Evolutionary conservation across 1,140 invertebrate genomes (phyloP), one percentile per base, ranked within the genome.

Genomic region (Probaryconus sp.): DNA sequence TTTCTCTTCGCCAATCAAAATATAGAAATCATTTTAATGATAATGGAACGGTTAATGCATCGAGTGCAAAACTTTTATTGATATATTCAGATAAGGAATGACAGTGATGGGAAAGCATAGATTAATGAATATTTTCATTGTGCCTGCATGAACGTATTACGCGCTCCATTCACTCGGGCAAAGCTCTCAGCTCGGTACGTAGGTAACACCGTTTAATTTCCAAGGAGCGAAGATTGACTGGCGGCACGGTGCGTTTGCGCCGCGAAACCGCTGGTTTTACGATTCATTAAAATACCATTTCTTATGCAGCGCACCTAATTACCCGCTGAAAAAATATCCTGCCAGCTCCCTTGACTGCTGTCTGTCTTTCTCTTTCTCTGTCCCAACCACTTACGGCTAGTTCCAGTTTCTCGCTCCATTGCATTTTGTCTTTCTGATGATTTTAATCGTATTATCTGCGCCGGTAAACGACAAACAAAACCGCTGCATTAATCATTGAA

Each of bases 261-360:
- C 74, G 69, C 76, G 75, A 79, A 79, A 73, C 77, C 76, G 55
- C 55, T 56, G 74, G 64, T 75, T 82, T 82, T 82, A 81, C 79
- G 82, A 81, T 80, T 83, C 82, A 82, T 81, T 83, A 82, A 82
- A 83, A 83, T 82, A 78, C 82, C 82, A 81, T 80, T 82, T 83
- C 80, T 83, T 83, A 82, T 84, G 80, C 81, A 83, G 79, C 79
- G 72, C 78, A 77, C 77, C 78, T 84, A 84, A 83, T 84, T 82
- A 83, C 72, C 47, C 67, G 16, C 33, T 64, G 68, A 81, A 81
- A 79, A 80, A 83, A 79, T 79, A 77, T 74, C 71, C 56, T 56
- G 74, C 69, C 51, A 74, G 73, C 76, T 72, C 51, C 47, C 71
- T 63, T 24, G 28, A 21, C 26, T 50, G 17, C 21, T 31, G 35